phyloP scores from a whole-genome alignment of 2,888 invertebrate genomes.

The Bellardia bayeri region DNA sequence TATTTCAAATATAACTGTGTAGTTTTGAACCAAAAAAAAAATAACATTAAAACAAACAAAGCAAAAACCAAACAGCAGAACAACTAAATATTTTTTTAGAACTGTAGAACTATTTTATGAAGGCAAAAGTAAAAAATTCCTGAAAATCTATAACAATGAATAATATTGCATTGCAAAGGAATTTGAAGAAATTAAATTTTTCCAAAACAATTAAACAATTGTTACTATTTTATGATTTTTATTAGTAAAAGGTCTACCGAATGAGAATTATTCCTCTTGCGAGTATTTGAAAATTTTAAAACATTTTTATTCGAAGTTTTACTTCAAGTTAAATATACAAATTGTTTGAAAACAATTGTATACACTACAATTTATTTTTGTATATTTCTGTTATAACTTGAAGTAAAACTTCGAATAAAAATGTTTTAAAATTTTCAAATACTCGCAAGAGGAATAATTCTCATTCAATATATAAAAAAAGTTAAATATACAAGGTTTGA shows the following conservation, averaged over 20 bases:
- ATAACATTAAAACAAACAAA: not conserved
- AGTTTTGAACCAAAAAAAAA: constrained; percentile 49
- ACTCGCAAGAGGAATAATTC: too few relatives aligned
- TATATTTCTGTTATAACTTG: too few relatives aligned
- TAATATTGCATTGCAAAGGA: not conserved
- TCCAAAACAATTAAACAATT: not conserved
- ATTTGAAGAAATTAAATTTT: not conserved
- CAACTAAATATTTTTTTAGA: constrained; percentile 22
- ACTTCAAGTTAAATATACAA: too few relatives aligned
- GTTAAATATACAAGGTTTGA: too few relatives aligned
- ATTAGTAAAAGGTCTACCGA: not conserved
- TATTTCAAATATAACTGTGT: constrained; percentile 65
- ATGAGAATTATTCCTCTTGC: too few relatives aligned
- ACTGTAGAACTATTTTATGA: constrained; percentile 18
- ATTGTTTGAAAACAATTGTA: too few relatives aligned
- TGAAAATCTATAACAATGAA: not conserved
- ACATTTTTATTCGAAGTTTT: too few relatives aligned
- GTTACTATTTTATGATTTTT: constrained; percentile 7
- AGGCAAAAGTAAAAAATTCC: not conserved
- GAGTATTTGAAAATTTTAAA: too few relatives aligned
- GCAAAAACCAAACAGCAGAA: not conserved
- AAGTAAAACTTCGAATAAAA: too few relatives aligned
- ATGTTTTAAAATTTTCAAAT: too few relatives aligned
- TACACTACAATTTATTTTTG: too few relatives aligned
- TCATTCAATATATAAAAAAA: too few relatives aligned